A percentile compares a stretch with the other conserved stretches of the same genome.
Evolutionary conservation across 2,888 invertebrate genomes (phyloP).

Genomic region (Athrips mouffetella): DNA sequence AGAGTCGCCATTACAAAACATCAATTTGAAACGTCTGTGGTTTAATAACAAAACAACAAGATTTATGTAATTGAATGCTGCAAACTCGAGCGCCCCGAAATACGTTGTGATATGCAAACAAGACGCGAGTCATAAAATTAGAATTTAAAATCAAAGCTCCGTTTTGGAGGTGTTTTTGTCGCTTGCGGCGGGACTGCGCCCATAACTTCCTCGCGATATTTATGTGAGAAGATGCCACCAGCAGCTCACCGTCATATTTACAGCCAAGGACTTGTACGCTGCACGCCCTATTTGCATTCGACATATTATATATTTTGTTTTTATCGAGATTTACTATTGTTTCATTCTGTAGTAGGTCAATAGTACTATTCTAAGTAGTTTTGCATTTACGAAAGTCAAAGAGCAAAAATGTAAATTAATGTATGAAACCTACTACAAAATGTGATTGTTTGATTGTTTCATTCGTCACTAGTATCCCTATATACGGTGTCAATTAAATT

Average conservation of each 20-base stretch:
- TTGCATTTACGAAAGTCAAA: too few relatives aligned
- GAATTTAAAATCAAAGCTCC: conserved; percentile 73
- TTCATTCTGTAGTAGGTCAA: too few relatives aligned
- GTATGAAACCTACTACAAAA: too few relatives aligned
- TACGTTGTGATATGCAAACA: conserved; percentile 63
- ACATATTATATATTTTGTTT: conserved; percentile 15
- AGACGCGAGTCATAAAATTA: conserved; percentile 69
- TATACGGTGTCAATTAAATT: too few relatives aligned
- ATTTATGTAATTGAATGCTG: conserved; percentile 15
- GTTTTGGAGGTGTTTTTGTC: conserved; percentile 66
- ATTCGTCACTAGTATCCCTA: too few relatives aligned
- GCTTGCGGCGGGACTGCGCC: conserved; percentile 47
- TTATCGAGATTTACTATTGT: conserved; percentile 2
- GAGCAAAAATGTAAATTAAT: too few relatives aligned
- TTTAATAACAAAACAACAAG: conserved; percentile 16
- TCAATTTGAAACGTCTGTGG: not conserved
- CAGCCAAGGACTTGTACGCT: conserved; percentile 47
- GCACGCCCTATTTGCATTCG: conserved; percentile 33
- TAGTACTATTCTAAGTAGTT: too few relatives aligned
- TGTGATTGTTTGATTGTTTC: too few relatives aligned
- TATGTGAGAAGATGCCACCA: conserved; percentile 59
- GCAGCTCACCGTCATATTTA: conserved; percentile 56
- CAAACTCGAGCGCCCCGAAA: conserved; percentile 29
- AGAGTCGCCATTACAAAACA: too few relatives aligned
- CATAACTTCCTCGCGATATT: conserved; percentile 66